Percentiles rank a stretch among this genome's conserved stretches.
Evolutionary conservation across 2,113 vertebrate genomes (phyloP).

Genomic region (Apodemus speciosus): DNA sequence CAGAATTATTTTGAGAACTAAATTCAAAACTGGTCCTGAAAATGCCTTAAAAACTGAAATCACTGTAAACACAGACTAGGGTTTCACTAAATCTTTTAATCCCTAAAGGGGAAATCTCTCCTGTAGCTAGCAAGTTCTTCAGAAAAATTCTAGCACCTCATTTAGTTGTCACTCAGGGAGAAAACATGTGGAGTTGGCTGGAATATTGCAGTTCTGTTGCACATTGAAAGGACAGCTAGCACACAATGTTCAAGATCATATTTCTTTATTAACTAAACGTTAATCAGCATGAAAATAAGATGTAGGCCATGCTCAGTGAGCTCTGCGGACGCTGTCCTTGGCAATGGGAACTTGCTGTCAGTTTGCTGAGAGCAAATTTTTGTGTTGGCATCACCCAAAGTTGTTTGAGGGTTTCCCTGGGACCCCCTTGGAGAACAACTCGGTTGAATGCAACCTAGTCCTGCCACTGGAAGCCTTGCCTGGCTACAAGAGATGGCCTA

Average conservation of each 20-base stretch:
- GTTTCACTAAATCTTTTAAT: background rate
- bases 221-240: background rate
- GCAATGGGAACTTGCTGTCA: background rate
- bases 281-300: conserved; percentile 39
- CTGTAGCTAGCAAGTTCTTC: background rate
- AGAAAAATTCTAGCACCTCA: background rate
- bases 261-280: background rate
- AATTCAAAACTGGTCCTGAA: background rate
- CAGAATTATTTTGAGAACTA: background rate
- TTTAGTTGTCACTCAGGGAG: background rate
- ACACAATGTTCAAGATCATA: background rate
- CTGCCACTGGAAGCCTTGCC: background rate
- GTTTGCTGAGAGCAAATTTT: background rate
- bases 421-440: background rate
- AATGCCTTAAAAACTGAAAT: conserved; percentile 17
- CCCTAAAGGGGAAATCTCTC: background rate
- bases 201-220: background rate
- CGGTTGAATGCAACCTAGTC: background rate
- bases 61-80: background rate
- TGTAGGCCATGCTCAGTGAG: background rate
- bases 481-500: background rate
- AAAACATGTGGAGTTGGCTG: background rate
- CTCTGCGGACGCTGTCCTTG: background rate
- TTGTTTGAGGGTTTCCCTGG: background rate
- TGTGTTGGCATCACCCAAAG: background rate